phyloP scores from a whole-genome alignment of 2,113 vertebrate species.

The Anolis carolinensis region DNA sequence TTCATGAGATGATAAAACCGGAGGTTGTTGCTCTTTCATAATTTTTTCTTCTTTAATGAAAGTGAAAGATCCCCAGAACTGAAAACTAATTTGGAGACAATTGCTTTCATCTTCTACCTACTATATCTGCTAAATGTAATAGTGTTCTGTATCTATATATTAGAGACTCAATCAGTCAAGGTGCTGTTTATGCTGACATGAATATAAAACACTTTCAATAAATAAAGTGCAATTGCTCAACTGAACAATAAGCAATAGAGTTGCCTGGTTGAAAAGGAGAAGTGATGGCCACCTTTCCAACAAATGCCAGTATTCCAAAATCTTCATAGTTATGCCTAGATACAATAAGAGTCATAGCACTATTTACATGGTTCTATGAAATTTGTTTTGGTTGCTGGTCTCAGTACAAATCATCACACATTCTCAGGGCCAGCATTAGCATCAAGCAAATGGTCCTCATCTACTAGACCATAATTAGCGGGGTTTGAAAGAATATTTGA shows the following conservation, averaged over 20 bases:
- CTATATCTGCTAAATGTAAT: slow-evolving; percentile 18
- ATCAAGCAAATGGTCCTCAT: background rate
- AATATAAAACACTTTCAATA: slow-evolving; percentile 38
- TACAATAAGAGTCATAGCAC: background rate
- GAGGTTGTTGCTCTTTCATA: slow-evolving; percentile 16
- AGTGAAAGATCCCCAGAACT: background rate
- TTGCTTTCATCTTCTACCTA: slow-evolving; percentile 4
- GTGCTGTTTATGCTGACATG: slow-evolving; percentile 18
- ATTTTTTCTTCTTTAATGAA: slow-evolving; percentile 41
- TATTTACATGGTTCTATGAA: background rate
- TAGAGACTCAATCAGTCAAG: slow-evolving; percentile 15
- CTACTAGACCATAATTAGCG: too few relatives aligned
- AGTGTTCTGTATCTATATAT: slow-evolving; percentile 6
- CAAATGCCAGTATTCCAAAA: background rate
- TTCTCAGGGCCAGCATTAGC: background rate
- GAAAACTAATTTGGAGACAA: slow-evolving; percentile 20
- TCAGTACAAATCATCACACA: background rate
- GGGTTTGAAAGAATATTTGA: too few relatives aligned
- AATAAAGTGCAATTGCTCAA: slow-evolving; percentile 20
- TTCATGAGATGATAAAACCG: slow-evolving; percentile 50
- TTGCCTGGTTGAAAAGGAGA: too few relatives aligned
- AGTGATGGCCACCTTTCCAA: background rate
- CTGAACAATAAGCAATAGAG: slow-evolving; percentile 22
- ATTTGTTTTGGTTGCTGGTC: background rate
- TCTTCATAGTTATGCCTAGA: background rate